These are phyloP conservation scores for Wasmannia auropunctata DNA, from an alignment of 1,140 invertebrate species.

Conservation along the genomic window DNA sequence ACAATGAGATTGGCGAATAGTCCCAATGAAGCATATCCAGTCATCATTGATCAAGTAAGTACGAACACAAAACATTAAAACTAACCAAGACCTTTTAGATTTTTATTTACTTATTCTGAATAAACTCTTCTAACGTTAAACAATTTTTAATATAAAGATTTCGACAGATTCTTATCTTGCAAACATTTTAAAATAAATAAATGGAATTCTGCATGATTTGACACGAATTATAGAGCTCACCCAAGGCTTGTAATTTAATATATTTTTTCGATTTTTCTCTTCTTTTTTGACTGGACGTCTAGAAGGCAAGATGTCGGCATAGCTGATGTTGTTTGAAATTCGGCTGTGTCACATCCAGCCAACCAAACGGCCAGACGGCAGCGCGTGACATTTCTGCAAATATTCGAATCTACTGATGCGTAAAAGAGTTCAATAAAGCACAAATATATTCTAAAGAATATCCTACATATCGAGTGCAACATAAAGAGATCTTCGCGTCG, in stretches of 20 bases:
- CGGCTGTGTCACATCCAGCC: conserved; percentile 85
- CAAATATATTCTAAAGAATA: background rate
- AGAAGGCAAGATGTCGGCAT: conserved; percentile 85
- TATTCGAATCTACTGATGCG: background rate
- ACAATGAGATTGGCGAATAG: background rate
- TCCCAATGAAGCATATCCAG: background rate
- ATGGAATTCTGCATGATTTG: background rate
- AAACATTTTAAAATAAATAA: background rate
- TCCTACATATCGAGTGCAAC: background rate
- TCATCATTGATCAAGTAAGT: background rate
- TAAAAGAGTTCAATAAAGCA: background rate
- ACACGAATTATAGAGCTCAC: background rate
- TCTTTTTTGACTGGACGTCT: conserved; percentile 73
- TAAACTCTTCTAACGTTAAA: too few species aligned
- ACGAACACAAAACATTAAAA: background rate
- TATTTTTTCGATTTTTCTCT: background rate
- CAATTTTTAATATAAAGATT: background rate
- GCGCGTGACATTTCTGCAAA: conserved; percentile 22
- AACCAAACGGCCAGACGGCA: conserved; percentile 79
- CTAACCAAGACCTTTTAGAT: background rate
- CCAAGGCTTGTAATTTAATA: background rate
- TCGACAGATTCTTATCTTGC: background rate
- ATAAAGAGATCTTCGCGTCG: background rate
- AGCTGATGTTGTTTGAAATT: conserved; percentile 83
- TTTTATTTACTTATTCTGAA: background rate